Evolutionary conservation across 2,797 vertebrate genomes (phyloP).

Genomic region (Pangasius sanitwongsei): DNA sequence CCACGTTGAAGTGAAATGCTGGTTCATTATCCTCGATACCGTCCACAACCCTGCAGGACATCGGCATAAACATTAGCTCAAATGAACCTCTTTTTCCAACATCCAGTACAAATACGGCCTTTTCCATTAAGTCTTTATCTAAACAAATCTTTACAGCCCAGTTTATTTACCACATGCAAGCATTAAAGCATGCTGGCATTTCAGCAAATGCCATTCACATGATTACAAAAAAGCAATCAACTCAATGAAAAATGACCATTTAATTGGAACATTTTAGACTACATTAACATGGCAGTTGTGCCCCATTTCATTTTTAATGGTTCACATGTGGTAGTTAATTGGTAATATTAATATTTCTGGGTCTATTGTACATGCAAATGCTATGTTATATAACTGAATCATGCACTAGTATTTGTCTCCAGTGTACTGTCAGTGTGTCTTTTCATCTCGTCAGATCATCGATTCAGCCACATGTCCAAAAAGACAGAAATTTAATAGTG

Average conservation of each 20-base stretch:
- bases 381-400: background rate
- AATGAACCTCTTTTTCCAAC: background rate
- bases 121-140: background rate
- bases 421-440: background rate
- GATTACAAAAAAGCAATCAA: background rate
- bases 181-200: constrained; percentile 10
- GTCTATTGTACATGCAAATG: background rate
- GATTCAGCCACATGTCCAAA: background rate
- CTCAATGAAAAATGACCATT: background rate
- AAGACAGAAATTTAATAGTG: background rate
- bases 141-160: background rate
- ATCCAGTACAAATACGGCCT: background rate
- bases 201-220: background rate
- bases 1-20: constrained; percentile 82
- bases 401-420: background rate
- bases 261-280: background rate
- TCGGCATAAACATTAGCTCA: background rate
- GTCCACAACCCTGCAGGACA: constrained; percentile 84
- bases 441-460: background rate
- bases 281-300: background rate
- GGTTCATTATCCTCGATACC: constrained; percentile 89
- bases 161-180: background rate
- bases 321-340: background rate
- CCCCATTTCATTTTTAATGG: background rate
- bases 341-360: background rate